Evolutionary conservation across 2,888 invertebrate genomes (phyloP).

Genomic region (Plagodis pulveraria): DNA sequence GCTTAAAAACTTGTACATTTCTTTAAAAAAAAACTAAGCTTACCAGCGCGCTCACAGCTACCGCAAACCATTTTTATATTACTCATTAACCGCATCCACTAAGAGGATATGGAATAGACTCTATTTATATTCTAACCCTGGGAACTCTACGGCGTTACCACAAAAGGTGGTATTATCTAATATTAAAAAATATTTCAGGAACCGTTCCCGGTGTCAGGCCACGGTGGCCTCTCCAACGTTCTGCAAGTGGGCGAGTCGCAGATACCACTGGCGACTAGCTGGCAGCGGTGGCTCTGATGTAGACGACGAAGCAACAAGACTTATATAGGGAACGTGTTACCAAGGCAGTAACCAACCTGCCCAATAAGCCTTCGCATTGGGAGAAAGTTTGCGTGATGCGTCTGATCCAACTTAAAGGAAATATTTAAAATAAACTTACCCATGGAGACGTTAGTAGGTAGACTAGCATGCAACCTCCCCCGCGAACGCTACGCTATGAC

Average conservation of each 20-base stretch:
- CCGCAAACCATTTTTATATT: too few species aligned
- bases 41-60: too few species aligned
- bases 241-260: conserved; percentile 64
- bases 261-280: conserved; percentile 44
- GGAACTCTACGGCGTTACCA: too few species aligned
- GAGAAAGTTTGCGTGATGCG: too few species aligned
- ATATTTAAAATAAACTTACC: background rate
- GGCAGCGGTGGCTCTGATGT: conserved; percentile 64
- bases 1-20: too few species aligned
- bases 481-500: too few species aligned
- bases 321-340: background rate
- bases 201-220: conserved; percentile 51
- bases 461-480: too few species aligned
- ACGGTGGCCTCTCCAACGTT: conserved; percentile 68
- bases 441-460: too few species aligned
- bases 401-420: background rate
- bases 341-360: background rate
- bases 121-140: too few species aligned
- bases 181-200: conserved; percentile 41
- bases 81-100: too few species aligned
- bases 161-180: background rate
- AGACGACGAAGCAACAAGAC: background rate
- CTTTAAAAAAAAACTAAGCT: too few species aligned
- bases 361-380: background rate
- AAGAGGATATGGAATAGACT: too few species aligned